A percentile compares a stretch with the other conserved stretches of the same genome.
Conservation (phyloP, 2,888 invertebrate genomes). For the Quadroppia sp. region DNA sequence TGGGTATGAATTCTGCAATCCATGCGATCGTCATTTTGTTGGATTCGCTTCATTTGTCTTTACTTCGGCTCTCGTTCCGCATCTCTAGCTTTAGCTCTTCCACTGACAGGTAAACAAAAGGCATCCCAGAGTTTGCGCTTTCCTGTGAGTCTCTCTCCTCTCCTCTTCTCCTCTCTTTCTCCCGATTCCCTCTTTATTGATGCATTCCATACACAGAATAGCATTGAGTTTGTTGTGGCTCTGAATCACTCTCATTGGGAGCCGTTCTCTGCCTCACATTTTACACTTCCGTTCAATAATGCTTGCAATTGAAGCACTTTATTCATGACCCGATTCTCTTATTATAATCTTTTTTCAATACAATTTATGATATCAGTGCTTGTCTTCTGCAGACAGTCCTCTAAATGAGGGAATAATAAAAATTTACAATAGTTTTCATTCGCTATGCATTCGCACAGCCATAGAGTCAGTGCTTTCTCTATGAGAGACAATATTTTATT, state of each 20-base stretch:
- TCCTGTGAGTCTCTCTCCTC: too few relatives aligned
- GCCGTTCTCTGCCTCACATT: conserved; percentile 10
- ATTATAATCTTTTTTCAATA: conserved; percentile 28
- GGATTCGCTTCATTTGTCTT: conserved; percentile 27
- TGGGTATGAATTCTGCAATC: conserved; percentile 2
- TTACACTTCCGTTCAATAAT: conserved; percentile 24
- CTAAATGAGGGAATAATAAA: too few relatives aligned
- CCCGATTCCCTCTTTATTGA: conserved; percentile 27
- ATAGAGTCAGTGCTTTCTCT: too few relatives aligned
- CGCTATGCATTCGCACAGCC: too few relatives aligned
- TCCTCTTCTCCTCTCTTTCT: conserved; percentile 8
- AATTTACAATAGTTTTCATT: too few relatives aligned
- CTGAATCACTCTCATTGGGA: conserved; percentile 9
- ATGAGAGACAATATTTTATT: too few relatives aligned
- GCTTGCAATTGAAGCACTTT: conserved; percentile 27
- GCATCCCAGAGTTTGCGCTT: conserved; percentile 29
- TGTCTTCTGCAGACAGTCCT: too few relatives aligned
- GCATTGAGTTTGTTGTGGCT: conserved; percentile 9
- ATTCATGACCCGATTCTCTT: conserved; percentile 24
- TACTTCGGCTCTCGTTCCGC: conserved; percentile 11
- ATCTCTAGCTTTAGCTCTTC: conserved; percentile 21
- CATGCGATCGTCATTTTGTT: conserved; percentile 12
- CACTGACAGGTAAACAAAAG: conserved; percentile 26
- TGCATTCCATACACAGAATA: conserved; percentile 13
- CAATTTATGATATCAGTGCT: conserved; percentile 16